Base-by-base conservation (phyloP, 2,888 invertebrate genomes). In the Chydorus sphaericus region DNA sequence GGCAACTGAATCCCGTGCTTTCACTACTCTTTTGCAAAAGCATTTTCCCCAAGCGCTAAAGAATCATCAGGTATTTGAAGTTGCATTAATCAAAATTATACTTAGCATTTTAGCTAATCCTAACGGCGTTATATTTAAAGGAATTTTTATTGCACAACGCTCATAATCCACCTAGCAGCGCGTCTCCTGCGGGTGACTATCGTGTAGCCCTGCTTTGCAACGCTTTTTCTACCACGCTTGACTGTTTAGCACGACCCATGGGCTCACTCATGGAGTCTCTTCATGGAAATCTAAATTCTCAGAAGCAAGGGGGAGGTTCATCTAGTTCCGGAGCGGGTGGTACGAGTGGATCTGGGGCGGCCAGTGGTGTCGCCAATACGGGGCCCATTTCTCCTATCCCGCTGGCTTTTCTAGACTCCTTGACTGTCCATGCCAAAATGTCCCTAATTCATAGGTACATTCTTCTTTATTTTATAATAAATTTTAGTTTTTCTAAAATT, bases 371-470 rank as follows among this genome's bases (percentile, higher is more conserved):
- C 20, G 70, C 71, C 1, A 74, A 72, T 54, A 31, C 52, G 18
- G 75, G 83, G 20, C 88, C 90, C 3, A 88, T 88, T 0, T 82
- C 84, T 10, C 94, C 94, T 0, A 73, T 94, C 48, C 87, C 91
- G 0, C 92, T 96, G 84, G 85, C 85, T 55, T 83, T 92, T 55
- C 72, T 96, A 48, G 96, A 96, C 68, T 92, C 93, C 20, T 71
- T 96, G 56, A 94, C 94, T 0, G 84, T 94, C 30, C 96, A 96
- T 67, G 90, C 92, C 31, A 96, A 96, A 72, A 96, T 96, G 94
- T 82, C 81, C 65, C 69, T 92, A 14, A 88, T 90, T 63, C 81
- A 81, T 78, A 44, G 44, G 54, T 44, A 26, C 26, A 44, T 26
- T 39, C 16, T 11, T 14, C 20, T 18, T 23, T 16, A 2, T 20